Evolutionary conservation across 2,888 invertebrate species (phyloP), one percentile per base, ranked within the genome.

Genomic region (Listrodromus nycthemerus): DNA sequence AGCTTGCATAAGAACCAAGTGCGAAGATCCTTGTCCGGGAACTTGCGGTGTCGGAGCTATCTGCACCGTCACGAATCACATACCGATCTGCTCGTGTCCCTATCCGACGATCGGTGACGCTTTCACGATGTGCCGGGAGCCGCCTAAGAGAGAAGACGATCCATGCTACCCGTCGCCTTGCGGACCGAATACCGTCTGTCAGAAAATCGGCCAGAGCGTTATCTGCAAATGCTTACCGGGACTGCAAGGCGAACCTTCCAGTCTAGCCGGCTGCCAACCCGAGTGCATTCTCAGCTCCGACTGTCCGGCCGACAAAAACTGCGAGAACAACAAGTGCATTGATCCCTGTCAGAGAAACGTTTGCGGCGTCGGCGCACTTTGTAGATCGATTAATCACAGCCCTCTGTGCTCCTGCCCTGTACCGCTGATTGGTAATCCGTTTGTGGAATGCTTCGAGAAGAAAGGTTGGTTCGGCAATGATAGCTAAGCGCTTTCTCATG

Each of bases 331-430:
- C 85, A 95, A 96, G 89, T 98, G 98, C 91, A 94, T 96, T 16
- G 96, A 98, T 93, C 97, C 98, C 1, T 98, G 98, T 90, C 93
- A 95, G 0, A 96, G 96, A 88, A 96, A 97, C 7, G 96, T 97
- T 45, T 98, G 98, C 90, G 98, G 98, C 5, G 89, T 94, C 5
- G 96, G 96, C 85, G 97, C 98, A 21, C 94, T 95, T 19, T 98
- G 98, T 90, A 95, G 95, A 73, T 95, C 96, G 0, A 95, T 95
- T 79, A 97, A 97, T 86, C 98, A 98, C 92, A 95, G 95, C 83
- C 97, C 97, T 0, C 95, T 96, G 4, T 98, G 98, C 90, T 95
- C 96, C 89, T 98, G 98, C 89, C 95, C 96, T 19, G 86, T 90
- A 3, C 91, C 93, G 0, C 90, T 92, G 65, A 91, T 92, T 5